These are phyloP conservation scores for Ophraella communa DNA, from an alignment of 2,888 invertebrate genomes.

Conservation along the genomic window DNA sequence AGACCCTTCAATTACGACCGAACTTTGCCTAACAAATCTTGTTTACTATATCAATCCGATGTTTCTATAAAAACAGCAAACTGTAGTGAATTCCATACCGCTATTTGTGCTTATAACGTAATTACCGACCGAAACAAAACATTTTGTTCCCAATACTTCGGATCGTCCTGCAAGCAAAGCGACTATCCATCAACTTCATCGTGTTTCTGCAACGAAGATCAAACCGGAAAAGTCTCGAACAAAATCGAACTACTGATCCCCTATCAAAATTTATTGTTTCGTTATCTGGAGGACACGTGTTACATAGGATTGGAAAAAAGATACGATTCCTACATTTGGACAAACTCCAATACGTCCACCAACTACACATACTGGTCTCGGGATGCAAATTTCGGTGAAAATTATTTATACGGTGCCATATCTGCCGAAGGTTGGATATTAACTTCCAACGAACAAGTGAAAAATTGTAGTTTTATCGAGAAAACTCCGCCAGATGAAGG, in stretches of 20 bases:
- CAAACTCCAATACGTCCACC: conserved; percentile 24
- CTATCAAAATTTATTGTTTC: conserved; percentile 45
- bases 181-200: conserved; percentile 39
- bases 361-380: conserved; percentile 40
- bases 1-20: conserved; percentile 14
- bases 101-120: conserved; percentile 43
- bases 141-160: conserved; percentile 37
- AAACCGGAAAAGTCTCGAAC: background rate
- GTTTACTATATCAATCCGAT: conserved; percentile 42
- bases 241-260: conserved; percentile 42
- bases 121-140: conserved; percentile 28
- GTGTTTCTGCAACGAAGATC: conserved; percentile 43
- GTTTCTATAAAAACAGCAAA: conserved; percentile 37
- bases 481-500: conserved; percentile 1
- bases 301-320: conserved; percentile 40
- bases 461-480: conserved; percentile 35
- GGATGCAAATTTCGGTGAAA: conserved; percentile 28
- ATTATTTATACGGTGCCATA: conserved; percentile 33
- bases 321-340: conserved; percentile 37
- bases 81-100: conserved; percentile 41
- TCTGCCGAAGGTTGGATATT: conserved; percentile 39
- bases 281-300: conserved; percentile 35
- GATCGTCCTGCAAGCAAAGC: conserved; percentile 38
- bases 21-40: conserved; percentile 44
- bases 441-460: conserved; percentile 14